Evolutionary conservation across 2,888 invertebrate genomes (phyloP), one percentile per base, ranked within the genome.

Genomic region (Dicyrtomina minuta): DNA sequence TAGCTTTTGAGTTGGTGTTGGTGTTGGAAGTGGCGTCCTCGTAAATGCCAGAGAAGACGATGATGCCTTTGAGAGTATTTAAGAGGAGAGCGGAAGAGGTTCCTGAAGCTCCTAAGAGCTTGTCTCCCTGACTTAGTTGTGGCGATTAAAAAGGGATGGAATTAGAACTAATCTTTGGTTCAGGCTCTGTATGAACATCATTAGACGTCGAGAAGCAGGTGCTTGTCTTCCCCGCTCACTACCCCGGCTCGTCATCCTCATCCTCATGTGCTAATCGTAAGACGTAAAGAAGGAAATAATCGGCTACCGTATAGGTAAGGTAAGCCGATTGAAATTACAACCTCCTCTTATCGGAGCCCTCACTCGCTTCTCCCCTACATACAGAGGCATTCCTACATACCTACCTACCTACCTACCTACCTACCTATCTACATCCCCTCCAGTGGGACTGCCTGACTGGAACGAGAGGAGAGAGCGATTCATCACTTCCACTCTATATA

Each of bases 281-380:
- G 41, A 20, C 41, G 33, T 20, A 17, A 15, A 51, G 17, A 51
- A 10, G 20, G 17, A 51, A 51, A 33, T 33, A 33, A 33, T 33
- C 33, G 49, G 44, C 10, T 15, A 44, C 12, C 10, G 24, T 24
- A 22, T 20, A 43, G 20, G 13, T n/a, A 59, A 49, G 49, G 41
- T 60, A 60, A 60, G 60, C 60, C 20, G 60, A 60, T 60, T 43
- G 44, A 24, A 60, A 44, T 41, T 26, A 60, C 53, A 53, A 13
- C 17, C n/a, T 17, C 10, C 13, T 15, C 55, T n/a, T 24, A 26
- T 24, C 27, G n/a, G n/a, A n/a, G n/a, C n/a, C n/a, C n/a, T n/a
- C n/a, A n/a, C n/a, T n/a, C n/a, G n/a, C n/a, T n/a, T n/a, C n/a
- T n/a, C n/a, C n/a, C 27, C 27, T 58, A 39, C 27, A 58, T 26